Base-by-base conservation (phyloP, 1,140 invertebrate genomes). In the Coptotermes formosanus region DNA sequence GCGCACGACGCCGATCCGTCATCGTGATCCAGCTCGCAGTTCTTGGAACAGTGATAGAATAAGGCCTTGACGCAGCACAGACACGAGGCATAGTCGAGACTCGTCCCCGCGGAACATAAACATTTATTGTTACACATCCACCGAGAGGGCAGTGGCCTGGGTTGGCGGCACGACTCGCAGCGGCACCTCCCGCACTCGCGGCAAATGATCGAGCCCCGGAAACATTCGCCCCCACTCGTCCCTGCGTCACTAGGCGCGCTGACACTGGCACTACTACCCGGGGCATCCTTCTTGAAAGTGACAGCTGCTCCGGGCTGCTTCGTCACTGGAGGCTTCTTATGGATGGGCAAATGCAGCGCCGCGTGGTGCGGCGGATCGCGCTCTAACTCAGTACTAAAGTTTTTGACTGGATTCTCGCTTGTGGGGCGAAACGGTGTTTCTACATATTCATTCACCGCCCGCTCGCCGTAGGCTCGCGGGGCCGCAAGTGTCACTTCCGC, bases 41-140 rank as follows among this genome's bases (percentile, higher is more conserved):
- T 94, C 89, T 95, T 94, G 87, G 94, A 94, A 91, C 97, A 98
- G 90, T 98, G 97, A 91, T 98, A 99, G 91, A 98, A 97, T 52
- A 97, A 90, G 81, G 95, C 97, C 90, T 98, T 97, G 88, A 97
- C 97, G 91, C 97, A 98, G 92, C 97, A 98, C 91, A 98, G 93
- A 90, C 97, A 98, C 86, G 96, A 96, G 84, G 95, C 95, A 90
- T 97, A 96, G 91, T 98, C 97, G 87, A 98, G 94, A 88, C 95
- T 93, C 86, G 96, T 94, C 90, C 97, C 95, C 83, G 96, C 95
- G 88, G 96, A 97, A 91, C 97, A 96, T 88, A 96, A 94, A 91
- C 96, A 97, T 90, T 95, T 94, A 90, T 96, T 94, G 91, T 96
- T 94, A 92, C 97, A 97, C 87, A 98, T 93, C 97, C 97, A 98